These are phyloP conservation scores for Pantherophis guttatus DNA, from an alignment of 2,113 vertebrate species.

Conservation along the genomic window DNA sequence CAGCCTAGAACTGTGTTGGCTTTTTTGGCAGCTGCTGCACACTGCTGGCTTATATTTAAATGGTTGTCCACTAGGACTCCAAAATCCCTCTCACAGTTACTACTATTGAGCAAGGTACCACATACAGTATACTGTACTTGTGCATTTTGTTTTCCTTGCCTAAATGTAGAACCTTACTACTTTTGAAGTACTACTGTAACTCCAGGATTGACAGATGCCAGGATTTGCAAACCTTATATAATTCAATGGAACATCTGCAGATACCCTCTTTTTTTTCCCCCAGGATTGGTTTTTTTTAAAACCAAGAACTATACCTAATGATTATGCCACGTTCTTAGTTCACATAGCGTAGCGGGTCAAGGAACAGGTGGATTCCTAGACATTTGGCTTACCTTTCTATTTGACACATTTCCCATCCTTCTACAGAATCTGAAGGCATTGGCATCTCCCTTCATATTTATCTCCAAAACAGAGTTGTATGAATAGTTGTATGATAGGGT, in stretches of 20 bases:
- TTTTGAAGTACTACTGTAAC: neutral
- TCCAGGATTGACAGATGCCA: neutral
- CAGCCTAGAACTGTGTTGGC: too few species aligned
- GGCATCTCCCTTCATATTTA: neutral
- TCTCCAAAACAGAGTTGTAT: neutral
- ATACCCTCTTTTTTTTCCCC: neutral
- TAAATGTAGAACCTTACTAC: neutral
- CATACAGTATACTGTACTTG: too few species aligned
- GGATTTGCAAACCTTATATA: neutral
- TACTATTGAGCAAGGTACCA: too few species aligned
- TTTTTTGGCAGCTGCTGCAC: too few species aligned
- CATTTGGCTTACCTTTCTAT: neutral
- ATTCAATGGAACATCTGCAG: neutral
- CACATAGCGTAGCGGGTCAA: neutral
- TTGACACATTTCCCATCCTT: neutral
- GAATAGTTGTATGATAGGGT: neutral
- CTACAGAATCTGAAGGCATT: neutral
- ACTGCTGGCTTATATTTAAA: too few species aligned
- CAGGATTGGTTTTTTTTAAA: neutral
- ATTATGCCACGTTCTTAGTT: neutral
- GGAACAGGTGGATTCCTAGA: neutral
- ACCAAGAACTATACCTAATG: neutral
- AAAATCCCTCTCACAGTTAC: too few species aligned
- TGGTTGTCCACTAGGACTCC: too few species aligned
- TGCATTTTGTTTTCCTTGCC: too few species aligned